Conservation (phyloP, 2,113 vertebrate genomes). For the Madoqua kirkii region DNA sequence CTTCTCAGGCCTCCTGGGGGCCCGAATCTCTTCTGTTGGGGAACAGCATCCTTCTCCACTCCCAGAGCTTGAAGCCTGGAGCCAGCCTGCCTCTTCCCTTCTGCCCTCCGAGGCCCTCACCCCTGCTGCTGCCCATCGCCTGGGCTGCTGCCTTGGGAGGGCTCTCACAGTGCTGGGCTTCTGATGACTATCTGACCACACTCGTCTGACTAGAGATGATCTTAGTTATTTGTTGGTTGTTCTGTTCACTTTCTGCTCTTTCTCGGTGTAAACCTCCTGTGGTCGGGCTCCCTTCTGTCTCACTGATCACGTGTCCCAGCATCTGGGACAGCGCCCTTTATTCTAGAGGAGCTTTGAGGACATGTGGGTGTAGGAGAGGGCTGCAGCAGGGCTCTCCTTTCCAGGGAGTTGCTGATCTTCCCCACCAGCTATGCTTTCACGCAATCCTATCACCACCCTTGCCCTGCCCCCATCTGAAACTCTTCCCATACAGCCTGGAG, state of each 20-base stretch:
- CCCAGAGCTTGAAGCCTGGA: neutral
- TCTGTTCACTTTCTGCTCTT: neutral
- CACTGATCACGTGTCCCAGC: neutral
- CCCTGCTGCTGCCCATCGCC: neutral
- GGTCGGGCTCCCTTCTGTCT: neutral
- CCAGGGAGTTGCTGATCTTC: neutral
- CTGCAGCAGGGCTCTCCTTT: neutral
- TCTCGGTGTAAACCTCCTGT: neutral
- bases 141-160: neutral
- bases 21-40: neutral
- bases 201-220: neutral
- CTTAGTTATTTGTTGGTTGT: neutral
- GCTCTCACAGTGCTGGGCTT: neutral
- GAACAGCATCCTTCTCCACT: neutral
- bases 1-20: neutral
- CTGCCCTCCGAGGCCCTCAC: neutral
- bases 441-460: rapidly evolving
- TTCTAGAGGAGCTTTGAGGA: neutral
- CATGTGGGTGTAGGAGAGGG: too few species aligned
- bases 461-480: neutral
- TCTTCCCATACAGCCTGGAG: neutral
- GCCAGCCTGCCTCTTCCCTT: neutral
- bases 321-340: neutral
- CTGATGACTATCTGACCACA: neutral
- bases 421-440: neutral